Base-by-base conservation (phyloP, 2,888 invertebrate species). In the Andrena trimmerana region DNA sequence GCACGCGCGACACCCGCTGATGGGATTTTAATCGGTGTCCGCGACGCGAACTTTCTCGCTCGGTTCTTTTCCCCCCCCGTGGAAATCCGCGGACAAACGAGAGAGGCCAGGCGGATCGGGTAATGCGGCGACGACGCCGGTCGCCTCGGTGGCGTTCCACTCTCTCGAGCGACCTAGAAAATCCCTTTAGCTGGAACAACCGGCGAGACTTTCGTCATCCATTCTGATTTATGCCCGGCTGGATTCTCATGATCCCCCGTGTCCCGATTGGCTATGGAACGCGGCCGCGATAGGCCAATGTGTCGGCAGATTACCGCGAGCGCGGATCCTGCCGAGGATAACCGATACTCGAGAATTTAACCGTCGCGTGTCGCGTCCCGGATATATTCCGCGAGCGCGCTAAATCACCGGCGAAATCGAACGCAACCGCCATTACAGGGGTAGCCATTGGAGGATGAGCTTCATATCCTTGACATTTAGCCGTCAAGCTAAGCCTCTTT, bases 11-110 rank as follows among this genome's bases (percentile, higher is more conserved):
- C 82, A 68, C 81, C 84, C 86, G 86, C 82, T 87, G 88, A 90
- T 88, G 88, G 89, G 87, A 90, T 88, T 91, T 90, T 90, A 90
- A 92, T 91, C 90, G 89, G 70, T 50, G 70, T 54, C 72, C 31
- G 52, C 62, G 71, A 70, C 50, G 59, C 54, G 60, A 54, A 62
- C 63, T 59, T 48, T 75, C 31, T 33, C 68, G 72, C 76, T 77
- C 60, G 66, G 57, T 79, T 78, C 72, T 84, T 77, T 69, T 54
- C 48, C 8, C 31, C 71, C 10, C 10, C 62, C 60, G 42, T 60
- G 71, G 60, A 68, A 72, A 81, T 69, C 69, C 71, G 69, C 31
- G 54, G 36, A 36, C 76, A 57, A 36, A 60, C 59, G 69, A 60
- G 59, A 60, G 59, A 20, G 67, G 33, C 67, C 54, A 36, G 48